Evolutionary conservation across 2,888 invertebrate species (phyloP).

Genomic region (Tuta absoluta): DNA sequence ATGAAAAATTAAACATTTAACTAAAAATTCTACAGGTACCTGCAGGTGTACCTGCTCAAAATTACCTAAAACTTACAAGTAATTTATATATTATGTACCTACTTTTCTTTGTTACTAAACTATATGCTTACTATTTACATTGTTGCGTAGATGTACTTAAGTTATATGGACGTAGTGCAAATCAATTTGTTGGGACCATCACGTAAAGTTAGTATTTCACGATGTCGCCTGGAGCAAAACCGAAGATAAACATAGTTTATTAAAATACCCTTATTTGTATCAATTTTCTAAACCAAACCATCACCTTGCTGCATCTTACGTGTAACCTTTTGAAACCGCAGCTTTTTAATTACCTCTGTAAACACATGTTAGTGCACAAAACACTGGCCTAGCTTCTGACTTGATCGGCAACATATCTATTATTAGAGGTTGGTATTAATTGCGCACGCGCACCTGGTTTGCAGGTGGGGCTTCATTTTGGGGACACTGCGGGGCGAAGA

Average conservation of each 20-base stretch:
- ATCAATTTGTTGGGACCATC: neutral
- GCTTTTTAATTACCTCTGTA: constrained; percentile 30
- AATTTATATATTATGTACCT: too few species aligned
- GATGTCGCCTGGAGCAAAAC: neutral
- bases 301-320: neutral
- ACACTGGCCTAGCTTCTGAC: constrained; percentile 22
- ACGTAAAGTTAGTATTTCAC: neutral
- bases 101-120: neutral
- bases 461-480: constrained; percentile 74
- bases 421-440: constrained; percentile 73
- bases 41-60: too few species aligned
- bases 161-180: neutral
- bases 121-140: neutral
- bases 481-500: constrained; percentile 61
- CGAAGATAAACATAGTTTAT: constrained; percentile 6
- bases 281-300: constrained; percentile 13
- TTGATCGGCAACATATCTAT: constrained; percentile 46
- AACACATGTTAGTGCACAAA: constrained; percentile 21
- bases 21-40: too few species aligned
- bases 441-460: constrained; percentile 71
- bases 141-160: neutral
- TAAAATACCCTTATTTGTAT: neutral
- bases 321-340: constrained; percentile 27
- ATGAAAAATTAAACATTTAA: too few species aligned
- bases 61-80: too few species aligned